Evolutionary conservation across 2,113 vertebrate genomes (phyloP), one percentile per base, ranked within the genome.

Genomic region (Limanda limanda): DNA sequence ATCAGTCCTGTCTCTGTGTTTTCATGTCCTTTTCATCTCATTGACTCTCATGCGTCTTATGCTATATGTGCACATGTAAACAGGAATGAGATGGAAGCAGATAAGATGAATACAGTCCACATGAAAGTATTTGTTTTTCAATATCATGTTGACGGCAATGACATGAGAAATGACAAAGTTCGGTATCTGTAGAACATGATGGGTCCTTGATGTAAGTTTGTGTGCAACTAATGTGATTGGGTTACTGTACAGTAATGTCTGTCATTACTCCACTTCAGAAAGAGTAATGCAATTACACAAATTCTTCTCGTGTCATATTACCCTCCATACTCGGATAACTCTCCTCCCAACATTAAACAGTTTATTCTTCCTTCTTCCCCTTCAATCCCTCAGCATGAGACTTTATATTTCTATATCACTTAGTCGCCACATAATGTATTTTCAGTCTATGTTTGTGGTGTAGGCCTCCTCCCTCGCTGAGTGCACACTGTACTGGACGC

Each of bases 21-120:
- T 76, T 79, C 57, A 60, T 12, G 0, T 71, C 61, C 57, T 69
- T 83, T 82, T 79, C 21, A 76, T 80, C 58, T 77, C 69, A 63
- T 68, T 77, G 47, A 68, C 15, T 70, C 17, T 70, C 17, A 11
- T 40, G 14, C 52, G 71, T 84, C 70, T 75, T 77, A 35, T 8
- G 17, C 63, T 79, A 51, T 80, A 68, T 68, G 35, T 75, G 25
- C 55, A 25, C 31, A 31, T 7, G 27, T 31, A 7, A 31, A 31
- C 35, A 67, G 77, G 42, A 69, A 71, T 67, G 15, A n/a, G 52
- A 51, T 64, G 10, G 73, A 75, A 73, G 15, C 47, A 51, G 17
- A 51, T 12, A 40, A 48, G 47, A 51, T 51, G 1, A 20, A 18
- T 11, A 24, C 6, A 55, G 21, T 45, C 47, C 47, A 7, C 1